Base-by-base conservation (phyloP, 2,797 vertebrate species). In the Smutsia gigantea region DNA sequence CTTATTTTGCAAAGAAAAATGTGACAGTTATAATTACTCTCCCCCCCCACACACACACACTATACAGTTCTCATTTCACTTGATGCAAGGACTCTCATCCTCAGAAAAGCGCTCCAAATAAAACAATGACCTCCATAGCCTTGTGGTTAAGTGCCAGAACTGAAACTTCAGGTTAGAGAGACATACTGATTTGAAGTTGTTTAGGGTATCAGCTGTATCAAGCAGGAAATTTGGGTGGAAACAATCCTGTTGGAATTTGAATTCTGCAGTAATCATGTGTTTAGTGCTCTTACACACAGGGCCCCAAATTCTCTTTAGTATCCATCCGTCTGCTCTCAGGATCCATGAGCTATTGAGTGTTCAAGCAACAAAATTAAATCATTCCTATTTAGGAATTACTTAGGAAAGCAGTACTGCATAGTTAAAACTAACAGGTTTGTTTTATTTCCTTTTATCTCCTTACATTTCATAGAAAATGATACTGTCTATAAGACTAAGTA, bases 1-100 rank as follows among this genome's bases (percentile, higher is more conserved):
- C 23, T 92, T 92, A 95, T 46, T 94, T 87, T 81, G 42, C 19
- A 87, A 93, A 51, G 57, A 72, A 93, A 83, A 96, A 72, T 2
- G 25, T 72, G 72, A 85, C 42, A 77, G 8, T 46, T 46, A 78
- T 61, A 77, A 79, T 49, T 88, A 81, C 42, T 49, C 34, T 61
- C 61, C 61, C 23, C 23, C 6, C 4, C 11, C 49, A 51, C 37
- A 6, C 42, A 9, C 42, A 8, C 42, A 8, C 42, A 46, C 49
- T 78, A 72, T 84, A 63, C 18, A 64, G 12, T 86, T 78, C 51
- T 87, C 69, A 63, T 11, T 46, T 89, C 27, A 34, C 51, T 94
- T 75, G 39, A 86, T 87, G 66, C 63, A 92, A 46, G 25, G 46
- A 78, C 68, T 89, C 74, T 81, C 42, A 91, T 55, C 21, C 59